Base-by-base conservation (phyloP, 1,140 invertebrate species). In the Conus betulinus region DNA sequence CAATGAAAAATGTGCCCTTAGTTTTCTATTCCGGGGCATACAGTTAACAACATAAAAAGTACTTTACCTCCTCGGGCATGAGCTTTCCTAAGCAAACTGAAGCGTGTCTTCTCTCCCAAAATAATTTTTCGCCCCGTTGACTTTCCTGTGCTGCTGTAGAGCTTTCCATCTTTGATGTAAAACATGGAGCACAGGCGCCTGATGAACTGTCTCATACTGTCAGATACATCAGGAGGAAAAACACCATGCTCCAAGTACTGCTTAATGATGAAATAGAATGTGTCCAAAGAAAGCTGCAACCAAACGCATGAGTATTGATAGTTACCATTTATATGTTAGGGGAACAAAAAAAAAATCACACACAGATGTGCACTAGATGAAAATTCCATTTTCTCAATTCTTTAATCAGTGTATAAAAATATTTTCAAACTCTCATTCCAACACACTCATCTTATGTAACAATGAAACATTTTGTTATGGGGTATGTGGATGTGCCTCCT, bases 231-330 rank as follows among this genome's bases (percentile, higher is more conserved):
- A 11, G 88, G 67, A 17, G 90, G 87, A 78, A 91, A 92, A 11
- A 23, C 67, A 15, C 89, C 89, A 20, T 89, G 23, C 85, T 89
- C 87, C 39, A 88, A 85, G 81, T 91, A 92, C 20, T 85, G 67
- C 63, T 87, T 83, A 17, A 93, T 81, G 51, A 87, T 83, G 51
- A 82, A 57, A 83, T 93, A 93, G 84, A 89, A 91, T 23, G 88
- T 84, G 82, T 92, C 91, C 20, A 90, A 85, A 71, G 88, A 83
- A 76, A 92, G 63, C 90, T 91, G 88, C 7, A 25, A 83, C 10
- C n/a, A 78, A 27, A 78, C 23, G 71, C 8, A n/a, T 76, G 39
- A 39, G 39, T 39, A 39, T 39, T 39, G 39, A 39, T 39, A 39
- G 39, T 39, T 39, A 39, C 39, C 39, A 1, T 39, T 39, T 39